phyloP scores from a whole-genome alignment of 2,113 vertebrate species.

The Leucoraja erinaceus region DNA sequence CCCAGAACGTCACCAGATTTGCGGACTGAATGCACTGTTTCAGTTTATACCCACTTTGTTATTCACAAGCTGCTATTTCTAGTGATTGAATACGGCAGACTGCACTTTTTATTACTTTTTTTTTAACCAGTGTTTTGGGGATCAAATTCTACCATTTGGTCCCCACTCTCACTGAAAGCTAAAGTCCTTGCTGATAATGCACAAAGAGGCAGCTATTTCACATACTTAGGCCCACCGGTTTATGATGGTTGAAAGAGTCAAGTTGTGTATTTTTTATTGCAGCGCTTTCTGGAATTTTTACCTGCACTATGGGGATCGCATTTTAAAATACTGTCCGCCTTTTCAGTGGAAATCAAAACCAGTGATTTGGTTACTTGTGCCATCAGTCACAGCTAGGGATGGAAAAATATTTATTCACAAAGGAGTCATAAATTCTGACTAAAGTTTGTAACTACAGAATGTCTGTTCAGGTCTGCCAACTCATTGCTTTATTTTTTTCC shows the following conservation, averaged over 20 bases:
- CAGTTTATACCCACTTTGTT: background rate
- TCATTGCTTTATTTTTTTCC: background rate
- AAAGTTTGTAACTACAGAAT: background rate
- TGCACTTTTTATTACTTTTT: slow-evolving; percentile 13
- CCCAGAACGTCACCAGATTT: background rate
- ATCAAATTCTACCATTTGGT: background rate
- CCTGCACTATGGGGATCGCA: slow-evolving; percentile 16
- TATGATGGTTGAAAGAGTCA: slow-evolving; percentile 2
- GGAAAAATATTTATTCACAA: background rate
- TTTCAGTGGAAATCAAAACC: slow-evolving; percentile 26
- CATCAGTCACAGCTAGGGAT: slow-evolving; percentile 15
- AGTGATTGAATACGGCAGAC: slow-evolving; percentile 3
- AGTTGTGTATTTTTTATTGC: slow-evolving; percentile 23
- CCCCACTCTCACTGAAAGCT: background rate
- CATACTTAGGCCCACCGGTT: background rate
- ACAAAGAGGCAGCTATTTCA: slow-evolving; percentile 12
- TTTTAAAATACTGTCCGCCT: background rate
- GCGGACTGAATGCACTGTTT: background rate
- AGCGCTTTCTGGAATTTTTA: slow-evolving; percentile 6
- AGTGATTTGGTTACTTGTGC: slow-evolving; percentile 32
- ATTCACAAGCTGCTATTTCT: background rate
- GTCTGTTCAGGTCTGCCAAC: background rate
- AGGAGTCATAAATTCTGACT: background rate
- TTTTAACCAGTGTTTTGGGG: background rate
- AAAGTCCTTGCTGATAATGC: background rate